Percentiles rank a stretch among this genome's conserved stretches.
phyloP scores from a whole-genome alignment of 2,113 vertebrate species.

The Gobius niger region DNA sequence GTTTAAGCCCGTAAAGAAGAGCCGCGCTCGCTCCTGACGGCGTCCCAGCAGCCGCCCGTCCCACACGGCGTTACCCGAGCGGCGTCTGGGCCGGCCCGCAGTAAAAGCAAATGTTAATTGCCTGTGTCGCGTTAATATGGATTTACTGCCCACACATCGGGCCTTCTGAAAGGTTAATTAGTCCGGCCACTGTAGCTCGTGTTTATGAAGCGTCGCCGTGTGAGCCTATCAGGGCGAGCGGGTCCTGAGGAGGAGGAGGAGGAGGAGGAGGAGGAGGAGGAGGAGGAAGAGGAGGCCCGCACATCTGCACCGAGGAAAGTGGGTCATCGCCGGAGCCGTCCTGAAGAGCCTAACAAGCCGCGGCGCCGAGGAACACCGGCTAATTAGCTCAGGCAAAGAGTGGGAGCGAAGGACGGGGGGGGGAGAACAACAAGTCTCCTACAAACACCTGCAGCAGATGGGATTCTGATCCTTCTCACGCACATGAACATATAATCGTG shows the following conservation, averaged over 20 bases:
- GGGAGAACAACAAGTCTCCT: too few relatives aligned
- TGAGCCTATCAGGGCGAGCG: too few relatives aligned
- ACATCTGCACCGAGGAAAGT: conserved; percentile 72
- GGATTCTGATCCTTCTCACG: too few relatives aligned
- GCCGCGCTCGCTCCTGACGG: neutral
- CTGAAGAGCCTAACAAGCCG: conserved; percentile 73
- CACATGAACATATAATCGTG: too few relatives aligned
- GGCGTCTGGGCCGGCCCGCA: neutral
- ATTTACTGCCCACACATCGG: neutral
- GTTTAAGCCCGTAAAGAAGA: neutral
- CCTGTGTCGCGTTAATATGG: neutral
- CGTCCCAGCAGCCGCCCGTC: neutral
- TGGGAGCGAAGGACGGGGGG: too few relatives aligned
- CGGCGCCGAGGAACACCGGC: conserved; percentile 57
- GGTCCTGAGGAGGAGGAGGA: too few relatives aligned
- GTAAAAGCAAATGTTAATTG: conserved; percentile 7
- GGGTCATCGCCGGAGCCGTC: conserved; percentile 72
- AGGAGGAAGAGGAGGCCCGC: conserved; percentile 54
- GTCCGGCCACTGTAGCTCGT: neutral
- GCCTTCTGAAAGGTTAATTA: conserved; percentile 8
- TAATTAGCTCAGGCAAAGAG: conserved; percentile 62
- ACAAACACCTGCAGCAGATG: too few relatives aligned
- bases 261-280: too few relatives aligned
- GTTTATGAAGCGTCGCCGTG: neutral
- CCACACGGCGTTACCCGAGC: neutral